phyloP scores from a whole-genome alignment of 2,797 vertebrate species.

The Rhynchonycteris naso region DNA sequence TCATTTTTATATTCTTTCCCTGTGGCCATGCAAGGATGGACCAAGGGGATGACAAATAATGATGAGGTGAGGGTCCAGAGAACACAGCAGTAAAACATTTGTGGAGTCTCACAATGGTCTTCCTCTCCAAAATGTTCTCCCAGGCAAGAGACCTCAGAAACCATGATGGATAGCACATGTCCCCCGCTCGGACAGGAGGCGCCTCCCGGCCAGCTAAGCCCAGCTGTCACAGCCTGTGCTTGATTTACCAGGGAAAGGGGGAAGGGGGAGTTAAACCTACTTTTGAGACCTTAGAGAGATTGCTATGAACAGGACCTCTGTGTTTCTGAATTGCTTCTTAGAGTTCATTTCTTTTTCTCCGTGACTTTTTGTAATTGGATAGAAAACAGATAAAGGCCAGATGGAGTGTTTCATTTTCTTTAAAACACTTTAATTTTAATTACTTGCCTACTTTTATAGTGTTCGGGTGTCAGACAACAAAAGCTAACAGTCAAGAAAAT shows the following conservation, averaged over 20 bases:
- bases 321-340: constrained; percentile 65
- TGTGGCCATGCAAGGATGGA: neutral
- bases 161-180: constrained; percentile 72
- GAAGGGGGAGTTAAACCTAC: neutral
- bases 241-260: constrained; percentile 71
- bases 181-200: constrained; percentile 43
- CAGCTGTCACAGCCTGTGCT: constrained; percentile 63
- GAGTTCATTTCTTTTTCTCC: constrained; percentile 36
- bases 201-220: constrained; percentile 61
- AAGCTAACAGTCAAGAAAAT: constrained; percentile 18
- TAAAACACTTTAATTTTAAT: neutral
- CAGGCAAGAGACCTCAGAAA: constrained; percentile 51
- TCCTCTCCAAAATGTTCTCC: constrained; percentile 55
- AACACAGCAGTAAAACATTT: constrained; percentile 18
- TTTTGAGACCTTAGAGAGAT: constrained; percentile 58
- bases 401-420: constrained; percentile 22
- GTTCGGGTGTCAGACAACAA: neutral
- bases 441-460: neutral
- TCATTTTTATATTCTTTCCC: neutral
- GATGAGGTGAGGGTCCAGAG: neutral
- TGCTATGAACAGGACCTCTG: constrained; percentile 49
- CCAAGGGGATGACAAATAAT: neutral
- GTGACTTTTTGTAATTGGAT: constrained; percentile 39
- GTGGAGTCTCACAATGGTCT: constrained; percentile 33
- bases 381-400: constrained; percentile 68